phyloP scores from a whole-genome alignment of 2,888 invertebrate genomes.

The Acronicta aceris region DNA sequence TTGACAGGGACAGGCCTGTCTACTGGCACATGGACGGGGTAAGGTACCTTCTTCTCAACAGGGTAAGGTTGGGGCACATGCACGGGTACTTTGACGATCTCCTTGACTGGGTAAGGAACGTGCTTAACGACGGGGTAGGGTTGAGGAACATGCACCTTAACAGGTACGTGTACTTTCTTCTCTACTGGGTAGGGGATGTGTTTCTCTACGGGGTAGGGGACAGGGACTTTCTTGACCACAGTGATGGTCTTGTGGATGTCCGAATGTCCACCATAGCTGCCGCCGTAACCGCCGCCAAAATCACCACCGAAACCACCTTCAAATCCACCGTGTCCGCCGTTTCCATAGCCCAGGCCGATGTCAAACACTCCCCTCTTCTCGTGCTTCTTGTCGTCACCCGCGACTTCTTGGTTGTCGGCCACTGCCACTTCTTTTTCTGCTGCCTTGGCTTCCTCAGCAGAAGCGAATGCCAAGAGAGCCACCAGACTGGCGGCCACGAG shows the following conservation, averaged over 20 bases:
- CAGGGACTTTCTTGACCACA: conserved; percentile 92
- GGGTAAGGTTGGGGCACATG: conserved; percentile 92
- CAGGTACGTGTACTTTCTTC: conserved; percentile 90
- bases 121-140: conserved; percentile 92
- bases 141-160: conserved; percentile 91
- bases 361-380: conserved; percentile 93
- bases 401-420: conserved; percentile 88
- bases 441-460: conserved; percentile 89
- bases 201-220: conserved; percentile 93
- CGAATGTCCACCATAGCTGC: conserved; percentile 77
- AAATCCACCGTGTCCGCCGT: conserved; percentile 67
- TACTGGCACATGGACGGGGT: conserved; percentile 87
- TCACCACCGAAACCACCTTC: conserved; percentile 62
- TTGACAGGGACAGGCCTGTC: conserved; percentile 87
- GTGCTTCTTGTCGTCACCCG: conserved; percentile 91
- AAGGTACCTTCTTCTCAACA: conserved; percentile 90
- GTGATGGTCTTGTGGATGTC: conserved; percentile 92
- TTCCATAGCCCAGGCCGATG: conserved; percentile 86
- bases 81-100: conserved; percentile 89
- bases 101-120: conserved; percentile 91
- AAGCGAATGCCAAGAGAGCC: conserved; percentile 89
- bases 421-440: conserved; percentile 89
- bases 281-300: conserved; percentile 59
- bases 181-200: conserved; percentile 92
- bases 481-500: conserved; percentile 90